Evolutionary conservation across 2,113 vertebrate genomes (phyloP).

Genomic region (Fregetta grallaria): DNA sequence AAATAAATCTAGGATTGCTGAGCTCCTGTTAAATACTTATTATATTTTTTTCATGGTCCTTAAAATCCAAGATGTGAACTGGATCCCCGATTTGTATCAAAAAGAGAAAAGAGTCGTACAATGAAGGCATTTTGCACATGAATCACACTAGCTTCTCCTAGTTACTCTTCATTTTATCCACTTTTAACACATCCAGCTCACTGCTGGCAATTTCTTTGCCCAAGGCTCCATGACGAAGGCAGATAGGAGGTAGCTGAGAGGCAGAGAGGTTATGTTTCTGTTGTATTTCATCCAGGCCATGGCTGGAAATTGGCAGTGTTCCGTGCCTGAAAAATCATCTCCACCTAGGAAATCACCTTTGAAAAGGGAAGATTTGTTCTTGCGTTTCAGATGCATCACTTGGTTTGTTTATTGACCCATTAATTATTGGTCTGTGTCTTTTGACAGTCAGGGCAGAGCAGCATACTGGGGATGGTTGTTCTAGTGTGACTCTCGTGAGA

Average conservation of each 20-base stretch:
- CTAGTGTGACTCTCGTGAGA: conserved; percentile 49
- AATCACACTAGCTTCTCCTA: background rate
- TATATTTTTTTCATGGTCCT: background rate
- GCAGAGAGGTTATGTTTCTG: background rate
- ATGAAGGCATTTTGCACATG: background rate
- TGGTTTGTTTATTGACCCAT: conserved; percentile 14
- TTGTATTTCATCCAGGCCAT: background rate
- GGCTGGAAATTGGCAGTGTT: background rate
- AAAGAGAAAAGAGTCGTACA: background rate
- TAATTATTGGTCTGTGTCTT: conserved; percentile 40
- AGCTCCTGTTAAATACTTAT: background rate
- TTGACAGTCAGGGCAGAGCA: conserved; percentile 1
- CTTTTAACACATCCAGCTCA: background rate
- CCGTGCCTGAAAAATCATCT: background rate
- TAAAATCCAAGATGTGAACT: background rate
- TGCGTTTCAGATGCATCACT: background rate
- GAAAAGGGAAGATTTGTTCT: background rate
- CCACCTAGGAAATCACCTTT: background rate
- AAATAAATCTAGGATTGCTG: background rate
- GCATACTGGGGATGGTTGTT: background rate
- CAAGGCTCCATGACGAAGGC: background rate
- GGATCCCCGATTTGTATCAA: background rate
- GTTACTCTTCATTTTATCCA: background rate
- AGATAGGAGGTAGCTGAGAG: background rate
- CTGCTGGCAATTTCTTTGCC: background rate